Conservation (phyloP, 2,888 invertebrate species). For the Ommatoiulus sabulosus region DNA sequence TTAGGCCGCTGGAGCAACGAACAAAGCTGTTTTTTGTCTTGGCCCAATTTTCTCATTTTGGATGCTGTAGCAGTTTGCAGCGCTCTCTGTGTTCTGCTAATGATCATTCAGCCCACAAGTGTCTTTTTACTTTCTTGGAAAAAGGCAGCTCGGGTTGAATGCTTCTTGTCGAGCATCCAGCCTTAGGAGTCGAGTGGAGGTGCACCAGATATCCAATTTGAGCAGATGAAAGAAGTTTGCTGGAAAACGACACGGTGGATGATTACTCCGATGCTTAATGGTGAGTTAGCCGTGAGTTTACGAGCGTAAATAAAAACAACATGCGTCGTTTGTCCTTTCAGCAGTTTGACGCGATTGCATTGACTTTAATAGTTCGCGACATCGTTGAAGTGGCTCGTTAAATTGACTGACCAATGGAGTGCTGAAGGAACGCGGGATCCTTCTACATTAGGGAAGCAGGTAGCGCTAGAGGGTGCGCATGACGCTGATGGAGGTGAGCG, state of each 20-base stretch:
- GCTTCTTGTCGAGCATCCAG: not conserved
- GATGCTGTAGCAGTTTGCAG: conserved; percentile 1
- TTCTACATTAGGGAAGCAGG: too few species aligned
- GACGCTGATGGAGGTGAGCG: too few species aligned
- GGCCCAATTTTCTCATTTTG: not conserved
- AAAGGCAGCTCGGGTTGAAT: not conserved
- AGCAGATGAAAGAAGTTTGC: not conserved
- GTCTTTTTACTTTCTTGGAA: not conserved
- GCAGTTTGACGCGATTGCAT: not conserved
- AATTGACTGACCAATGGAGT: not conserved
- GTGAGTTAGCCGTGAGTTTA: not conserved
- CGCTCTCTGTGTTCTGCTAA: conserved; percentile 6
- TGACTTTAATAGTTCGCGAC: not conserved
- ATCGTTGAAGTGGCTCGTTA: not conserved
- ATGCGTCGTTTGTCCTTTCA: not conserved
- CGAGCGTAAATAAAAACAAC: not conserved
- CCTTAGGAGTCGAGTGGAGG: not conserved
- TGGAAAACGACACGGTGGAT: not conserved
- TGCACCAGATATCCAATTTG: conserved; percentile 11
- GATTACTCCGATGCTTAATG: not conserved
- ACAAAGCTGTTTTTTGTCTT: not conserved
- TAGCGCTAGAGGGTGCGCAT: too few species aligned
- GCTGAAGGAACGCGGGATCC: not conserved
- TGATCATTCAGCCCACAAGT: not conserved
- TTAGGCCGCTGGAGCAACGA: not conserved